phyloP scores from a whole-genome alignment of 2,113 vertebrate genomes.

The Paramisgurnus dabryanus region DNA sequence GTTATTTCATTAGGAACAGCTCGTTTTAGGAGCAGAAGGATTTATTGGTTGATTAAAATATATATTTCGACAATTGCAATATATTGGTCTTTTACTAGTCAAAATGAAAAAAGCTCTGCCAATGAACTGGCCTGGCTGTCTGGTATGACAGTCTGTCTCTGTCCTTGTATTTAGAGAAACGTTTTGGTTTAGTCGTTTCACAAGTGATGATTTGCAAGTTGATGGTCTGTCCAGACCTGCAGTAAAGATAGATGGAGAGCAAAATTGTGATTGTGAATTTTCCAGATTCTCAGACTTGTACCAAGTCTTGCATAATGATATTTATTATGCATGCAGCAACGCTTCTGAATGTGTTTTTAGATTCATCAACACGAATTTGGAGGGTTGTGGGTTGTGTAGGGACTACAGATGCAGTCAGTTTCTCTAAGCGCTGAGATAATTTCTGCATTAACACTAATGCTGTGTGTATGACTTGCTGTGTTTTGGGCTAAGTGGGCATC shows the following conservation, averaged over 20 bases:
- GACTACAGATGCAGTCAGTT: background rate
- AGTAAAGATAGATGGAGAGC: background rate
- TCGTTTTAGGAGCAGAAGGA: no score
- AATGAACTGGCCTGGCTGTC: no score
- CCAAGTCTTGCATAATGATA: background rate
- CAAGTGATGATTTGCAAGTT: background rate
- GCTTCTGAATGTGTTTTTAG: background rate
- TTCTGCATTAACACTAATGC: background rate
- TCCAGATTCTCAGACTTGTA: background rate
- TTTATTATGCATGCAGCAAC: background rate
- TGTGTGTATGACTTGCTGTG: background rate
- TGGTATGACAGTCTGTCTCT: no score
- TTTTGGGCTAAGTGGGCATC: conserved; percentile 20
- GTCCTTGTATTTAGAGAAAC: no score
- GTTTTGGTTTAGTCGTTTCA: no score
- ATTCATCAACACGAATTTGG: background rate
- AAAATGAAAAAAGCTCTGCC: no score
- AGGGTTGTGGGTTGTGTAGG: background rate
- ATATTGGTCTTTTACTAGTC: no score
- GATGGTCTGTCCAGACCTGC: background rate
- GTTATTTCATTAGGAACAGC: no score
- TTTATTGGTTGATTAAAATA: no score
- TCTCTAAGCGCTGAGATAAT: background rate
- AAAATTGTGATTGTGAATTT: background rate
- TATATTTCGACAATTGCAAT: no score